These are phyloP conservation scores for Baronia brevicornis DNA, from an alignment of 2,888 invertebrate species.

Conservation along the genomic window DNA sequence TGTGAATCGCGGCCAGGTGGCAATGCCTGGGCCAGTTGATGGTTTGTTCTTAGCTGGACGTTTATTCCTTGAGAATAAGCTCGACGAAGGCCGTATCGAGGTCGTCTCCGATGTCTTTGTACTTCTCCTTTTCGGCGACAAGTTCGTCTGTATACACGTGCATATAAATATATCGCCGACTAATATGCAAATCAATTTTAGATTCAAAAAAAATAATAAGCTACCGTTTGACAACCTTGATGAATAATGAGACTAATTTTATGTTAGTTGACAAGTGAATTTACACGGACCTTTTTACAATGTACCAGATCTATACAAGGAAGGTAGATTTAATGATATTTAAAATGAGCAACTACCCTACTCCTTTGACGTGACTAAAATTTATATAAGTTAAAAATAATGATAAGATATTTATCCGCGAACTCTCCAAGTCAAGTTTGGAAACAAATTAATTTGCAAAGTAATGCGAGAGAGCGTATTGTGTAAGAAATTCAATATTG, in stretches of 20 bases:
- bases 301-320: too few species aligned
- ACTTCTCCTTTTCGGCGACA: slow-evolving; percentile 98
- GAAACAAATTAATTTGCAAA: slow-evolving; percentile 39
- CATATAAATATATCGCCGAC: slow-evolving; percentile 3
- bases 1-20: slow-evolving; percentile 47
- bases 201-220: too few species aligned
- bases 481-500: slow-evolving; percentile 24
- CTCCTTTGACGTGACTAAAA: too few species aligned
- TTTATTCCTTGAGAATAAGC: slow-evolving; percentile 85
- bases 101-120: slow-evolving; percentile 99
- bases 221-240: too few species aligned
- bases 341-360: too few species aligned
- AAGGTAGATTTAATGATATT: too few species aligned
- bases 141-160: slow-evolving; percentile 85
- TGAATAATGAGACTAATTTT: too few species aligned
- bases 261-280: too few species aligned
- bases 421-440: slow-evolving; percentile 53
- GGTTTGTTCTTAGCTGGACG: slow-evolving; percentile 1
- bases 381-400: too few species aligned
- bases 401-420: too few species aligned
- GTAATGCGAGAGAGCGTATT: slow-evolving; percentile 22
- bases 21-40: slow-evolving; percentile 22
- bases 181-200: too few species aligned
- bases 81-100: slow-evolving; percentile 99
- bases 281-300: too few species aligned